Conservation (phyloP, 1,140 invertebrate species). For the Neuroterus valhalla region DNA sequence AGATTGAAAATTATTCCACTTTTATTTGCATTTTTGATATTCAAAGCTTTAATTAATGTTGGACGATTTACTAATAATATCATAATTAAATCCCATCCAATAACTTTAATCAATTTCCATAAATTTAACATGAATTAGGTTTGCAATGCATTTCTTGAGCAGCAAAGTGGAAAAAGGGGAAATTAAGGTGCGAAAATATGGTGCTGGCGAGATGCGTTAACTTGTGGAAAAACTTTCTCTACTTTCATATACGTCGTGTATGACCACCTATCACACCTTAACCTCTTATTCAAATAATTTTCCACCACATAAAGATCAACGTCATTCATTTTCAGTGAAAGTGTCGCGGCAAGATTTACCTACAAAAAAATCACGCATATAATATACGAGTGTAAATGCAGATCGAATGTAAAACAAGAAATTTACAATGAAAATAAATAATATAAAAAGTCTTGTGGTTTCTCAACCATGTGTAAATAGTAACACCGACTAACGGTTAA, state of each 20-base stretch:
- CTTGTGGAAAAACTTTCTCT: conserved; percentile 44
- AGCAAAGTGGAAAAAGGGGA: not conserved
- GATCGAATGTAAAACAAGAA: conserved; percentile 16
- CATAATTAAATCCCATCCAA: no score
- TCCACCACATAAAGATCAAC: not conserved
- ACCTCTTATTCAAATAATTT: not conserved
- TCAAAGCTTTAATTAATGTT: no score
- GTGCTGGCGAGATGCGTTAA: not conserved
- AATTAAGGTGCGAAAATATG: conserved; percentile 1
- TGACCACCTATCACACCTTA: not conserved
- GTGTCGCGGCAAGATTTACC: conserved; percentile 1
- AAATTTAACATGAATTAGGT: no score
- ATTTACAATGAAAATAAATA: conserved; percentile 7
- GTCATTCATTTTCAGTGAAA: conserved; percentile 2
- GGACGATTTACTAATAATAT: no score
- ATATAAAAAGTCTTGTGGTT: not conserved
- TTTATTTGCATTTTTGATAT: no score
- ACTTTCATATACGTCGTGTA: conserved; percentile 37
- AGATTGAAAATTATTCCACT: no score
- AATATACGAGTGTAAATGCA: not conserved
- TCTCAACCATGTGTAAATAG: conserved; percentile 16
- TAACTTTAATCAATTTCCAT: no score
- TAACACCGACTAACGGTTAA: conserved; percentile 4
- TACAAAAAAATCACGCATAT: not conserved
- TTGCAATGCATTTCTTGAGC: not conserved